Evolutionary conservation across 92 coral and sea anemone species (phyloP).

Genomic region (Epizoanthus fatuus): DNA sequence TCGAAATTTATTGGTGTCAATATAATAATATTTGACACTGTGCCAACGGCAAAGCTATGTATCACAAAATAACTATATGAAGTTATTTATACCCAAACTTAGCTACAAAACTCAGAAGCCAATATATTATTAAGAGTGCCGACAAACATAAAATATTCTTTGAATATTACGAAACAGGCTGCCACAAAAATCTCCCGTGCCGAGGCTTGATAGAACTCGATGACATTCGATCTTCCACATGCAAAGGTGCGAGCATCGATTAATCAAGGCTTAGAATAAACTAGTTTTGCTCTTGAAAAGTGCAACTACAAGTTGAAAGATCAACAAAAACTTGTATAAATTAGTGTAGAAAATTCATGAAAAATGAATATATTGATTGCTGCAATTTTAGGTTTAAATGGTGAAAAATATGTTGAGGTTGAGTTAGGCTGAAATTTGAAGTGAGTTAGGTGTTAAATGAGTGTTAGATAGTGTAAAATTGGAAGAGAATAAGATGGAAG

Average conservation of each 20-base stretch:
- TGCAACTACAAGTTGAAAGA: background rate
- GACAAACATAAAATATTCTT: background rate
- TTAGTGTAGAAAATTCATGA: too few species aligned
- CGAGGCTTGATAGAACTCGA: background rate
- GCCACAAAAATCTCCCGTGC: background rate
- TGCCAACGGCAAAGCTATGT: constrained; percentile 6
- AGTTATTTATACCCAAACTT: background rate
- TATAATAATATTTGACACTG: constrained; percentile 2
- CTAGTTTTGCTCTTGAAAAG: background rate
- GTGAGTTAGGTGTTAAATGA: too few species aligned
- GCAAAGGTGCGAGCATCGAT: background rate
- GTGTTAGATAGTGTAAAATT: too few species aligned
- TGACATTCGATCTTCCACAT: constrained; percentile 30
- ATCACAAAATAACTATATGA: background rate
- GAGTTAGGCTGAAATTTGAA: too few species aligned
- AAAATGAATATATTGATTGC: too few species aligned
- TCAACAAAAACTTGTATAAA: too few species aligned
- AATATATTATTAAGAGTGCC: constrained; percentile 12
- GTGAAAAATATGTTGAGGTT: too few species aligned
- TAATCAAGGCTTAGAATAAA: background rate
- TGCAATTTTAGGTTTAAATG: too few species aligned
- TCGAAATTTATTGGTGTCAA: background rate
- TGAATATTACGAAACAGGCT: background rate
- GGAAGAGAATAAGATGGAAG: too few species aligned
- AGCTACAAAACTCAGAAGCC: background rate